Percentiles rank a stretch among this genome's conserved stretches.
phyloP scores from a whole-genome alignment of 2,888 invertebrate species.

The Pelosia muscerda region DNA sequence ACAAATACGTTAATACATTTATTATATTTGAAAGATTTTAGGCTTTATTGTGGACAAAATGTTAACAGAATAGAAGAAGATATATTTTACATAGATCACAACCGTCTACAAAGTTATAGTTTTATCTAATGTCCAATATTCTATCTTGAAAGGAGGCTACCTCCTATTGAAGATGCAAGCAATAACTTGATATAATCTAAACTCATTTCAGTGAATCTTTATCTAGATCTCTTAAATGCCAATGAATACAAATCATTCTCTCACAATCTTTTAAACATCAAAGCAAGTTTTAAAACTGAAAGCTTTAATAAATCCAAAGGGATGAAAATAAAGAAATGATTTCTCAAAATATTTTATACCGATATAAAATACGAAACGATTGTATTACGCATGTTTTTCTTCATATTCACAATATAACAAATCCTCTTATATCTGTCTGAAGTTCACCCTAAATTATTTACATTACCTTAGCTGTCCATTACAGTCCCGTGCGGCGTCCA shows the following conservation, averaged over 20 bases:
- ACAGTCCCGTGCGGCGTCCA: conserved; percentile 51
- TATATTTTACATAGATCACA: not conserved
- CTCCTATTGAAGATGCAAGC: not conserved
- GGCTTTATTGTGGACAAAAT: too few relatives aligned
- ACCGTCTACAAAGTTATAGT: not conserved
- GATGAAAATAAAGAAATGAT: conserved; percentile 5
- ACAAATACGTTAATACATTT: too few relatives aligned
- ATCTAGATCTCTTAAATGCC: not conserved
- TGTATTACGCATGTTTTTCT: conserved; percentile 26
- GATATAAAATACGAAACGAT: conserved; percentile 15
- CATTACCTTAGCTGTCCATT: conserved; percentile 53
- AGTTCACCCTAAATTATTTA: conserved; percentile 56
- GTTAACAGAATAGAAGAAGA: not conserved
- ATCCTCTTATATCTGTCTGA: conserved; percentile 53
- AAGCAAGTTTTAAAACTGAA: conserved; percentile 8
- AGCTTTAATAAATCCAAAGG: not conserved
- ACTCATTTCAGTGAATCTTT: not conserved
- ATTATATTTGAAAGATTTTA: too few relatives aligned
- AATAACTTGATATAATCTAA: conserved; percentile 8
- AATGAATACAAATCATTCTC: conserved; percentile 12
- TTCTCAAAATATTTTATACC: conserved; percentile 1
- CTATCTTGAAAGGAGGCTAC: not conserved
- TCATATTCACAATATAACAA: conserved; percentile 48
- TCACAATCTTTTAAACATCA: conserved; percentile 8
- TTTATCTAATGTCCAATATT: not conserved